Percentiles rank a stretch among this genome's conserved stretches.
phyloP scores from a whole-genome alignment of 2,797 vertebrate species.

The Loris lydekkerianus region DNA sequence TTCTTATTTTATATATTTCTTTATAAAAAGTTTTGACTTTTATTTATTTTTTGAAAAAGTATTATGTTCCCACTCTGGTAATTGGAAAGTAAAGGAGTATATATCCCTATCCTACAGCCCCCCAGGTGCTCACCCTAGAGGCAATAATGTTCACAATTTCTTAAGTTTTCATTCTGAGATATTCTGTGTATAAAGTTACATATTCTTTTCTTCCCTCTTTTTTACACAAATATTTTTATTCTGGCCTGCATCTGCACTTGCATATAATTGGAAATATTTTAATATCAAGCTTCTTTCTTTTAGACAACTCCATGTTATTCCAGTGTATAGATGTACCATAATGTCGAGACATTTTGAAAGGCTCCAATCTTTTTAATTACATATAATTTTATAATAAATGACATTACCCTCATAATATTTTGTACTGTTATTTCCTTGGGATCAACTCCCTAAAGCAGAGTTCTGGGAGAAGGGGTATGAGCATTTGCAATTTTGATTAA shows the following conservation, averaged over 20 bases:
- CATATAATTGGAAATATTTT: neutral
- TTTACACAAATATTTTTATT: neutral
- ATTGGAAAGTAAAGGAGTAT: neutral
- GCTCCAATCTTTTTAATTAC: neutral
- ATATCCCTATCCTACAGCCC: neutral
- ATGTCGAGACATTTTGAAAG: neutral
- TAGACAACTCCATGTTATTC: neutral
- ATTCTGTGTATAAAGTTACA: neutral
- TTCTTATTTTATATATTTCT: neutral
- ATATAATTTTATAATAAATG: neutral
- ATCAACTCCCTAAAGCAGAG: neutral
- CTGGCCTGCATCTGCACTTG: neutral
- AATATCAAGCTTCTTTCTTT: neutral
- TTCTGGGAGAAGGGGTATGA: neutral
- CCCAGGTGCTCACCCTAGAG: neutral
- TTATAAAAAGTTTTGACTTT: constrained; percentile 13
- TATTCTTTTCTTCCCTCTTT: neutral
- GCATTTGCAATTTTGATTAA: neutral
- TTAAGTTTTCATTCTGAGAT: neutral
- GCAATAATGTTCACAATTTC: neutral
- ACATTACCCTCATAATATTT: neutral
- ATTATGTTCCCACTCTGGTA: neutral
- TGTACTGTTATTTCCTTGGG: neutral
- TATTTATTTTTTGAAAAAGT: neutral
- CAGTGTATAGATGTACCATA: neutral